Evolutionary conservation across 2,113 vertebrate genomes (phyloP).

Genomic region (Cynocephalus volans): DNA sequence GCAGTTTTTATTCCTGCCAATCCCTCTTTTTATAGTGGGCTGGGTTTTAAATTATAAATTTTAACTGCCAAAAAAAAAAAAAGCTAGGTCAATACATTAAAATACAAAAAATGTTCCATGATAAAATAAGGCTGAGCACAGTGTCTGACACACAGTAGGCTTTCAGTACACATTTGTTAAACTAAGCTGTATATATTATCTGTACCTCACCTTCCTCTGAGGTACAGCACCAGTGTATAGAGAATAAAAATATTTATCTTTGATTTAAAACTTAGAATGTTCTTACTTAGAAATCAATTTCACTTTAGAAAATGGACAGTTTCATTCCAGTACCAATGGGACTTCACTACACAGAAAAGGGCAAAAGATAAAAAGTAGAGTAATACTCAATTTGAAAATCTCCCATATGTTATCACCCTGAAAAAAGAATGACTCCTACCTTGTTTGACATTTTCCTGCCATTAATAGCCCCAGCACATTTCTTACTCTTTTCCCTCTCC

Average conservation of each 20-base stretch:
- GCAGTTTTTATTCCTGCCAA: constrained; percentile 84
- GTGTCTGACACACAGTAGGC: background rate
- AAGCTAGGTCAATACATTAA: background rate
- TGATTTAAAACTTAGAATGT: constrained; percentile 41
- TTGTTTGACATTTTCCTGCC: background rate
- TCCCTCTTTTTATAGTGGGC: constrained; percentile 88
- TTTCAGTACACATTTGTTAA: background rate
- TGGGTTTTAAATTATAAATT: constrained; percentile 91
- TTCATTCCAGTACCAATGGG: background rate
- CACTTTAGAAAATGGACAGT: constrained; percentile 29
- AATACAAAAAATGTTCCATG: background rate
- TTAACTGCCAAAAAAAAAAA: constrained; percentile 80
- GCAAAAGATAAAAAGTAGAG: background rate
- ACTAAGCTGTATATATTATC: constrained; percentile 37
- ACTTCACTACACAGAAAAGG: constrained; percentile 27
- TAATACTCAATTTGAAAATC: background rate
- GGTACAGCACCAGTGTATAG: background rate
- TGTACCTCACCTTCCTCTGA: constrained; percentile 5
- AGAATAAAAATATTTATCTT: constrained; percentile 40
- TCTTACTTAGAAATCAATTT: constrained; percentile 46
- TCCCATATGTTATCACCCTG: background rate
- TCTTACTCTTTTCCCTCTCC: background rate
- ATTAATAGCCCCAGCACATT: background rate
- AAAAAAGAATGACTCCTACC: background rate
- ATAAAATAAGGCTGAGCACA: background rate